Percentiles rank a stretch among this genome's conserved stretches.
Conservation (phyloP, 2,113 vertebrate genomes). For the Riparia riparia region DNA sequence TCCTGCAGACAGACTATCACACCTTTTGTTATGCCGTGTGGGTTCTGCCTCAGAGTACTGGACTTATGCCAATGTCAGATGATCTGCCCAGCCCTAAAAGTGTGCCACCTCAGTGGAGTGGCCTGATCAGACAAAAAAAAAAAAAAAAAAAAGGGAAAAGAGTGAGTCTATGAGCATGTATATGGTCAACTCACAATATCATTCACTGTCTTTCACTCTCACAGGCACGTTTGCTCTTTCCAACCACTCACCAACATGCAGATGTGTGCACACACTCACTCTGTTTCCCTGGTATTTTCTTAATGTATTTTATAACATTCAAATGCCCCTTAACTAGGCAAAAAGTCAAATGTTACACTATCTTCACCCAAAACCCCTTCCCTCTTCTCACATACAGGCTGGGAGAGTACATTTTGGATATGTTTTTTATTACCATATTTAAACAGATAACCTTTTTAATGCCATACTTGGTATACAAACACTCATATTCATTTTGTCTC, state of each 20-base stretch:
- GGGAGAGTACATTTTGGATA: not conserved
- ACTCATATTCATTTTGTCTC: not conserved
- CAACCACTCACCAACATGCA: not conserved
- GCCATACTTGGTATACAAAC: not conserved
- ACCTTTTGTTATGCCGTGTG: not conserved
- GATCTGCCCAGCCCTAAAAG: not conserved
- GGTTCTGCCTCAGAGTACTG: not conserved
- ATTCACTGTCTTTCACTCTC: not conserved
- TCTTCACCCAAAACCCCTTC: not conserved
- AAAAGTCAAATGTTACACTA: not conserved
- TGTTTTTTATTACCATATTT: not conserved
- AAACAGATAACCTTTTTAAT: not conserved
- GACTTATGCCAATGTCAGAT: not conserved
- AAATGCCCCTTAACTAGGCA: not conserved
- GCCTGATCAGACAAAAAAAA: not conserved
- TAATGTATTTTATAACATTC: not conserved
- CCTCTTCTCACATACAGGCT: accelerated
- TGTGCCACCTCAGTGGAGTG: accelerated
- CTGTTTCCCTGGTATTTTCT: not conserved
- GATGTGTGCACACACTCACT: accelerated
- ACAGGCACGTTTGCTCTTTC: not conserved
- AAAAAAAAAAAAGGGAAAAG: not conserved
- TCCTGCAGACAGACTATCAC: not conserved
- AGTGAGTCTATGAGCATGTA: not conserved
- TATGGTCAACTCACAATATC: not conserved